Base-by-base conservation (phyloP, 2,113 vertebrate genomes). In the Lycaon pictus region DNA sequence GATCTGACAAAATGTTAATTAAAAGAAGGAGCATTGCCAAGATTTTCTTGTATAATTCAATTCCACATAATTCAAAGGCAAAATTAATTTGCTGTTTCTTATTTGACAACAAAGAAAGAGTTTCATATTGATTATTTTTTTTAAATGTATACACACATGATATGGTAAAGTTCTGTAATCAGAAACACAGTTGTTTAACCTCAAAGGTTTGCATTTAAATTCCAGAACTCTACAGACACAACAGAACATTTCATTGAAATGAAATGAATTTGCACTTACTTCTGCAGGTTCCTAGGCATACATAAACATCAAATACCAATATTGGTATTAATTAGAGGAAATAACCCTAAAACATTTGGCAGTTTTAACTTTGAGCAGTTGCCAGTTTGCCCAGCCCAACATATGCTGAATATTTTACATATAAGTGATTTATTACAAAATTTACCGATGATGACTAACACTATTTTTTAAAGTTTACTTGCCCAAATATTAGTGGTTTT, bases 1-100 rank as follows among this genome's bases (percentile, higher is more conserved):
- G 97, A 98, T 98, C 94, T 98, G 97, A 98, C 94, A 98, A 98
- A 98, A 97, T 12, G 93, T 96, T 98, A 98, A 98, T 98, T 98
- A 95, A 98, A 98, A 98, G 81, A 96, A 97, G 95, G 63, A 97
- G 88, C 88, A 89, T 90, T 98, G 90, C 72, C 97, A 98, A 97
- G 37, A 94, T 71, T 96, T 97, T 95, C 60, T 96, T 96, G 27
- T 98, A 91, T 97, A 98, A 98, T 97, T 97, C 85, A 96, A 74
- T 96, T 97, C 43, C 15, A n/a, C 72, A 93, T 97, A 98, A 98
- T 97, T 98, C 90, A 98, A 98, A 98, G 90, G 51, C 69, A 97
- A 98, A 99, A 98, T 98, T 98, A 98, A 98, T 98, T 98, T 98
- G 94, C 85, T 97, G 35, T 95, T 98, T 97, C 84, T 96, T 97